A percentile compares a stretch with the other conserved stretches of the same genome.
phyloP scores from a whole-genome alignment of 2,113 vertebrate genomes.

The Aphyosemion australe region DNA sequence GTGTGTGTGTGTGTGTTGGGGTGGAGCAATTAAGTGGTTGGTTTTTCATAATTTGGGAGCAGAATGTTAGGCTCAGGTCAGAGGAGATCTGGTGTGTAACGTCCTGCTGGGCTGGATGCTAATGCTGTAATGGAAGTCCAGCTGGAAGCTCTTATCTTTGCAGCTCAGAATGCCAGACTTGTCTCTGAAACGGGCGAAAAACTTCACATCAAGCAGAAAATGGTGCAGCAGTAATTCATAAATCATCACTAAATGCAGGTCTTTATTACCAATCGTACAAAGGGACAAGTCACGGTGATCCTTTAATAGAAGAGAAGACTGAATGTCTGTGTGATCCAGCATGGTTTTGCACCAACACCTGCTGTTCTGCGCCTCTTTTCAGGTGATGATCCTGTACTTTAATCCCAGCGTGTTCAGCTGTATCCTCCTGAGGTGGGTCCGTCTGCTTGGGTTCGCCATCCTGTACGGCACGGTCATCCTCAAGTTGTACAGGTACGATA shows the following conservation, averaged over 20 bases:
- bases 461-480: slow-evolving; percentile 95
- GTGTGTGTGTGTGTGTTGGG: too few species aligned
- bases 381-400: slow-evolving; percentile 92
- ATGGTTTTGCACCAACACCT: not conserved
- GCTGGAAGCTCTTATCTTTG: slow-evolving; percentile 12
- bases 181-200: slow-evolving; percentile 12
- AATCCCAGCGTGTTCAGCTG: slow-evolving; percentile 93
- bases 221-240: not conserved
- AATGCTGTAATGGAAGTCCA: slow-evolving; percentile 19
- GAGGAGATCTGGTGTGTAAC: slow-evolving; percentile 18
- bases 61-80: slow-evolving; percentile 4
- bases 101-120: slow-evolving; percentile 1
- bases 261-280: not conserved
- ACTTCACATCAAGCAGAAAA: slow-evolving; percentile 27
- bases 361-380: slow-evolving; percentile 5
- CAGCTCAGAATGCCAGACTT: not conserved
- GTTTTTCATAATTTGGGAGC: slow-evolving; percentile 4
- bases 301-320: not conserved
- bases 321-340: not conserved
- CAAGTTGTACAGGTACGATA: slow-evolving; percentile 93
- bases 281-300: not conserved
- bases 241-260: not conserved
- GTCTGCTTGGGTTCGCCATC: slow-evolving; percentile 92
- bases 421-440: slow-evolving; percentile 95
- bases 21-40: not conserved